Base-by-base conservation (phyloP, 2,888 invertebrate species). In the Bombyx huttoni region DNA sequence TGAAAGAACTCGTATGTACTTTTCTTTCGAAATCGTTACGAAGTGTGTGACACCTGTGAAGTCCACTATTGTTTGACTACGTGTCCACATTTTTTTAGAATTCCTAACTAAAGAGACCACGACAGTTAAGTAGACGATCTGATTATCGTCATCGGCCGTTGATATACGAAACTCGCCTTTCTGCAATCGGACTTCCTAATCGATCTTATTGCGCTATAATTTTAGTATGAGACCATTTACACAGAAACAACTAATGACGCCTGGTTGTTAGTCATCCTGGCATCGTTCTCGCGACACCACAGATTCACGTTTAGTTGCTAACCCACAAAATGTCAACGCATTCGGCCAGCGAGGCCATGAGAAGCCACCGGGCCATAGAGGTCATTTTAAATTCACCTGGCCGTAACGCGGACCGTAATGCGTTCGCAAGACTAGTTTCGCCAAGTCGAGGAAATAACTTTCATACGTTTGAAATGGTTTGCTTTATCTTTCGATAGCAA, bases 371-470 rank as follows among this genome's bases (percentile, higher is more conserved):
- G 85, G 78, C 78, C 78, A 86, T 88, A 89, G 88, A 88, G 88
- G 89, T 88, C 88, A 88, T 86, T 88, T 89, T 87, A 73, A 80
- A 84, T 86, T 83, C 82, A 86, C 83, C 84, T 85, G 87, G 85
- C 81, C 78, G 80, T 81, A 85, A 82, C 84, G 78, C 81, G 77
- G 76, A 79, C 83, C 76, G 83, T 87, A 86, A 86, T 85, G 80
- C 80, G 85, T 86, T 82, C 76, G 81, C 83, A 70, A 79, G 83
- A 85, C 87, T 87, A 87, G 87, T 88, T 88, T 87, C 78, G 87
- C 86, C 83, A 80, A 83, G 76, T 83, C 81, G 82, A 82, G 80
- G 85, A 85, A 88, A 87, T 87, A 84, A 85, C 86, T 88, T 87
- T 88, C 87, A 79, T 86, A 79, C 75, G 78, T 77, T 78, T 78